phyloP scores from a whole-genome alignment of 2,113 vertebrate species.

The Orientallactaga bullata region DNA sequence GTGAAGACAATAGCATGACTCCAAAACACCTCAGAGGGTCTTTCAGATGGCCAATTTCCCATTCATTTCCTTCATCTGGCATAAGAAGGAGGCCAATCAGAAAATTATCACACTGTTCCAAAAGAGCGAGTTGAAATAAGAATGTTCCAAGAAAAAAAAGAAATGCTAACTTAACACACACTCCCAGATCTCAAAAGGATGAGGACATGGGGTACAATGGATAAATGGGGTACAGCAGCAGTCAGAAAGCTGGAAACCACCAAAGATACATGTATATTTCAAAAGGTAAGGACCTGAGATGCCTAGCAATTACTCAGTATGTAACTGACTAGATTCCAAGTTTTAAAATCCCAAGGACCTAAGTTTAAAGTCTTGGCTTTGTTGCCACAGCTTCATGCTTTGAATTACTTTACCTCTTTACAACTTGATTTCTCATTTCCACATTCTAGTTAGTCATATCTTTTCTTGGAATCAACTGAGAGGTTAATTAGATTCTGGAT shows the following conservation, averaged over 20 bases:
- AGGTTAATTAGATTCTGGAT: background rate
- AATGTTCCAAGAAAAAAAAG: background rate
- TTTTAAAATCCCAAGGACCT: background rate
- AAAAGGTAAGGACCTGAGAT: background rate
- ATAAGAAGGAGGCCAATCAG: background rate
- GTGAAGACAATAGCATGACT: background rate
- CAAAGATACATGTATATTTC: background rate
- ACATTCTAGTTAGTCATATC: background rate
- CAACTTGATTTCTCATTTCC: background rate
- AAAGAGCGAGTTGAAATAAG: background rate
- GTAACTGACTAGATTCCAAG: background rate
- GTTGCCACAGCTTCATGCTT: background rate
- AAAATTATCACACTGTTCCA: background rate
- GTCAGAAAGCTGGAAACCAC: background rate
- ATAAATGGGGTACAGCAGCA: background rate
- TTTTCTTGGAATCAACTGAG: background rate
- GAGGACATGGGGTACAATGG: background rate
- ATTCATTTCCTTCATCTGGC: background rate
- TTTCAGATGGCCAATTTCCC: background rate
- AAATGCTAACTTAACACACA: background rate
- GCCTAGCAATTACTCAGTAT: background rate
- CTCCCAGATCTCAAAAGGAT: background rate
- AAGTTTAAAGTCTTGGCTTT: background rate
- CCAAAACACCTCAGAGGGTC: background rate
- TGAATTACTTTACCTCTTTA: background rate